Base-by-base conservation (phyloP, 2,113 vertebrate species). In the Hemicordylus capensis region DNA sequence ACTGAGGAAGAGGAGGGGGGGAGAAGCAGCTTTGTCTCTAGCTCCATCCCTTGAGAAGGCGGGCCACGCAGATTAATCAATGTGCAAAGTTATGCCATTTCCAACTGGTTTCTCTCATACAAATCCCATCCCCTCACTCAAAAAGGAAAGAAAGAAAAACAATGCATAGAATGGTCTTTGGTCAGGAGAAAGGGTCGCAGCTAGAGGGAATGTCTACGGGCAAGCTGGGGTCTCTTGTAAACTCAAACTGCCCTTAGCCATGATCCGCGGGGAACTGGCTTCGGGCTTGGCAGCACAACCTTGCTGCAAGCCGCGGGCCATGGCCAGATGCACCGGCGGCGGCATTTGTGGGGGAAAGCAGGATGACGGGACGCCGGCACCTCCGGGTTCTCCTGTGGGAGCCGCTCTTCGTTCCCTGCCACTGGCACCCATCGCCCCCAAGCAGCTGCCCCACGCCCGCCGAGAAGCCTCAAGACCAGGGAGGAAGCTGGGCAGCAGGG, bases 81-180 rank as follows among this genome's bases (percentile, higher is more conserved):
- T 61, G 80, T 72, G 80, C 73, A 83, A 78, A 61, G 5, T 63
- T 61, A 28, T 10, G 54, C 76, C 84, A 67, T 1, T 6, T 44
- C 28, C 9, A 69, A n/a, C 75, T 69, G 80, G 79, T 56, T 66
- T 76, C 20, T n/a, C 22, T 37, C 63, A n/a, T 15, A 34, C 26
- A 19, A 20, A 6, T 6, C 37, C 4, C 11, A 72, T 39, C 76
- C 46, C 0, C 0, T 63, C 26, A 11, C 73, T 79, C 0, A 1
- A 54, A 73, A 34, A 81, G 67, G 64, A 48, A 56, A 51, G 44
- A 73, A 19, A 59, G n/a, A 76, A 77, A 73, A 69, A 80, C 88
- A 93, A 93, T 90, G 94, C 92, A 93, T 89, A 90, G 92, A 92
- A 87, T 83, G 90, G 90, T 70, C 91, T 92, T 94, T 94, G 94